Percentiles rank a stretch among this genome's conserved stretches.
Evolutionary conservation across 2,113 vertebrate species (phyloP).

Genomic region (Symphodus melops): DNA sequence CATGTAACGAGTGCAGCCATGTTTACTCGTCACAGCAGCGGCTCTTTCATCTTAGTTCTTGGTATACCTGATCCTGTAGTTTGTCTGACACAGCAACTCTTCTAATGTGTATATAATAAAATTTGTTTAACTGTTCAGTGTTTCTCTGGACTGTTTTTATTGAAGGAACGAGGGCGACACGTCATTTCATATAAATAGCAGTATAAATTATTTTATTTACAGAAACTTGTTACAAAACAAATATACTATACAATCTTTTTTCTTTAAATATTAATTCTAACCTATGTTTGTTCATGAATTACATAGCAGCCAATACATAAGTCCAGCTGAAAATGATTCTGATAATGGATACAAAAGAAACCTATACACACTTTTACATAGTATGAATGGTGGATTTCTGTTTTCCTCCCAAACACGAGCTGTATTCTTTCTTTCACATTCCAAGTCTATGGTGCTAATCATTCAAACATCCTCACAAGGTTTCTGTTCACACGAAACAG

Average conservation of each 20-base stretch:
- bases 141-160: not conserved
- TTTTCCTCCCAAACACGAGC: constrained; percentile 87
- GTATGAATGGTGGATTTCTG: constrained; percentile 89
- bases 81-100: constrained; percentile 70
- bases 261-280: constrained; percentile 99
- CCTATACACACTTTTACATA: constrained; percentile 96
- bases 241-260: constrained; percentile 99
- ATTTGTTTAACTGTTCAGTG: constrained; percentile 69
- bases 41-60: constrained; percentile 55
- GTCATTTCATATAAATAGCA: constrained; percentile 98
- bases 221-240: constrained; percentile 99
- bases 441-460: constrained; percentile 90
- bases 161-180: constrained; percentile 57
- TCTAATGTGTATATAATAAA: constrained; percentile 87
- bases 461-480: constrained; percentile 61
- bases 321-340: constrained; percentile 98
- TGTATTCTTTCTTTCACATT: constrained; percentile 92
- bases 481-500: constrained; percentile 67
- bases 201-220: constrained; percentile 99
- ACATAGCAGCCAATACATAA: constrained; percentile 99
- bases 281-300: constrained; percentile 99
- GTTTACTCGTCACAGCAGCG: constrained; percentile 35
- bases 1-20: constrained; percentile 84
- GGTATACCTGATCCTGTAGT: constrained; percentile 46
- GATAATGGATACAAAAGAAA: constrained; percentile 93